phyloP scores from a whole-genome alignment of 2,888 invertebrate species.

The Agrilus biguttatus region DNA sequence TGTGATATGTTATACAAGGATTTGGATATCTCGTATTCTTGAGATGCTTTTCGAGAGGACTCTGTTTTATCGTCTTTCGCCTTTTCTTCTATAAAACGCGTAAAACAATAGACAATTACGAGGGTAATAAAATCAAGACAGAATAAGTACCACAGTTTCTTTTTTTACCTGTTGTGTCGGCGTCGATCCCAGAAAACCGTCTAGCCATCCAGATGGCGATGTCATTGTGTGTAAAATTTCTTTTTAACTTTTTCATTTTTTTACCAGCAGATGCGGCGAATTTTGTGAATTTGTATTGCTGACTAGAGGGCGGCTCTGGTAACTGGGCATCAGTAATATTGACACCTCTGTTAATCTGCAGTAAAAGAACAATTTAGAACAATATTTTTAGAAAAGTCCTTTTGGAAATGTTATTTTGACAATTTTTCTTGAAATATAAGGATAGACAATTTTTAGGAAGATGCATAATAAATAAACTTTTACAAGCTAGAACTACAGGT shows the following conservation, averaged over 20 bases:
- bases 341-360: conserved; percentile 34
- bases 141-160: no score
- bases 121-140: neutral
- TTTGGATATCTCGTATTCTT: no score
- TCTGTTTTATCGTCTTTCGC: conserved; percentile 1
- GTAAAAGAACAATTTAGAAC: neutral
- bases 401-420: no score
- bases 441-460: no score
- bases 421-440: no score
- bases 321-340: conserved; percentile 39
- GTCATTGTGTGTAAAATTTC: conserved; percentile 40
- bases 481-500: no score
- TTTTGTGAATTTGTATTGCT: conserved; percentile 45
- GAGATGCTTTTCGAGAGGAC: no score
- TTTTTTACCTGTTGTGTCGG: conserved; percentile 14
- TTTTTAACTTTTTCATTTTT: conserved; percentile 51
- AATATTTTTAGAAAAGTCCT: no score
- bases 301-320: conserved; percentile 41
- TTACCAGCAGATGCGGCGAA: conserved; percentile 45
- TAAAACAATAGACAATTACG: no score
- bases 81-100: conserved; percentile 1
- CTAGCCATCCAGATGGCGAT: conserved; percentile 42
- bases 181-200: conserved; percentile 25
- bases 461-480: no score
- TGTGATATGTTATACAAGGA: conserved; percentile 1